A percentile compares a stretch with the other conserved stretches of the same genome.
phyloP scores from a whole-genome alignment of 2,797 vertebrate genomes.

The Anableps anableps region DNA sequence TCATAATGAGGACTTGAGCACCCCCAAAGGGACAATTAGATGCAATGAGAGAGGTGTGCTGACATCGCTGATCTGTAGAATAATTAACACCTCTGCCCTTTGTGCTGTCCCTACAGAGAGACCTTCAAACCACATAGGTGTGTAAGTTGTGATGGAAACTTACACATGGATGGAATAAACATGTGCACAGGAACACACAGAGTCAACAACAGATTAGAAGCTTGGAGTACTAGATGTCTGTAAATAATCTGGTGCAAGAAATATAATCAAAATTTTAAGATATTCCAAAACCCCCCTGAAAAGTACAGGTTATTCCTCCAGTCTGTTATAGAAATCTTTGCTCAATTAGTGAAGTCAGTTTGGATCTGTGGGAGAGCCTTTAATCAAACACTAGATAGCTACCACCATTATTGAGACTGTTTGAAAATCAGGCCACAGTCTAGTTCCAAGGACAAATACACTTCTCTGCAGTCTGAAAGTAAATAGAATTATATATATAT shows the following conservation, averaged over 20 bases:
- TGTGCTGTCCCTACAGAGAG: conserved; percentile 68
- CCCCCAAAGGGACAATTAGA: conserved; percentile 79
- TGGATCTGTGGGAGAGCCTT: conserved; percentile 4
- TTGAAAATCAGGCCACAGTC: neutral
- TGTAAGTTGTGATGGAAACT: conserved; percentile 63
- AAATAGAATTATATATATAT: too few species aligned
- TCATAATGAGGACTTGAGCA: conserved; percentile 74
- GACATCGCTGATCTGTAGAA: conserved; percentile 77
- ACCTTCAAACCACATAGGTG: conserved; percentile 57
- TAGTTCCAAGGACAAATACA: neutral
- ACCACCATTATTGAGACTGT: neutral
- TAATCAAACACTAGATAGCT: neutral
- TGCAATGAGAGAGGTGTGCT: conserved; percentile 81
- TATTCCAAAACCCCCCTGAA: neutral
- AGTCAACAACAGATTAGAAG: conserved; percentile 3
- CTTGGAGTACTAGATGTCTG: neutral
- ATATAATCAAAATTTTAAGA: neutral
- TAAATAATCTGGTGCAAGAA: conserved; percentile 9
- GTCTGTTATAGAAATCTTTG: neutral
- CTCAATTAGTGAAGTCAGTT: conserved; percentile 5
- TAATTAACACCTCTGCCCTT: conserved; percentile 85
- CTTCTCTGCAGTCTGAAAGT: conserved; percentile 2
- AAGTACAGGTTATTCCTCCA: neutral
- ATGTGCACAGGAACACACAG: conserved; percentile 5
- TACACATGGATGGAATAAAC: conserved; percentile 47